Evolutionary conservation across 2,113 vertebrate genomes (phyloP), one percentile per base, ranked within the genome.

Genomic region (Oceanodroma tethys): DNA sequence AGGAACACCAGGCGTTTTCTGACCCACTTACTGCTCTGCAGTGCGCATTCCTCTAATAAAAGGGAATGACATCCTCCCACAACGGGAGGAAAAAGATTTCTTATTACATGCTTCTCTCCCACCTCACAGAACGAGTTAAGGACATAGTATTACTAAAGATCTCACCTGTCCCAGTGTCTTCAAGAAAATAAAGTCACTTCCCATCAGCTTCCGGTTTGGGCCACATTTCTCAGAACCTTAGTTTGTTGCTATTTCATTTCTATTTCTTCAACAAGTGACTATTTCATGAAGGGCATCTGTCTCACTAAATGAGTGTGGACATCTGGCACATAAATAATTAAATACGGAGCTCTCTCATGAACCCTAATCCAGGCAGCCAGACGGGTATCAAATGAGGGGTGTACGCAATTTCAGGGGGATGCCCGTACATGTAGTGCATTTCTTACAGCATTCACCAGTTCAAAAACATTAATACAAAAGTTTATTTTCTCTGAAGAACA

Each of bases 401-500:
- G 63, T 23, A 7, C 75, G 38, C 13, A 0, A 3, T 21, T 34
- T 78, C 59, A 18, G 36, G 2, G 47, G 32, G 47, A 20, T 11
- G 19, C 82, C 63, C 2, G 1, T 7, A 52, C 27, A 13, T 0
- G 4, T 3, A 0, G 25, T 13, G 16, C 16, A 1, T 50, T 78
- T n/a, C 79, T 81, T 16, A 90, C 34, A 85, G 60, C 73, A 55
- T 26, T 67, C 79, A 72, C 23, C 58, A 11, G 18, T 22, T 92
- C 38, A 80, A 60, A 81, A 93, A 8, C 3, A 71, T 2, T 6
- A 52, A 88, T 10, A 63, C 21, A 73, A 50, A 86, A 36, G 16
- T 95, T 95, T 96, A 95, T 95, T 97, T 95, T 42, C 79, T 81
- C 72, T 50, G 14, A 86, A 45, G 22, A 94, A 85, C 85, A 73